A percentile compares a stretch with the other conserved stretches of the same genome.
Evolutionary conservation across 2,888 invertebrate genomes (phyloP).

Genomic region (Eupithecia insigniata): DNA sequence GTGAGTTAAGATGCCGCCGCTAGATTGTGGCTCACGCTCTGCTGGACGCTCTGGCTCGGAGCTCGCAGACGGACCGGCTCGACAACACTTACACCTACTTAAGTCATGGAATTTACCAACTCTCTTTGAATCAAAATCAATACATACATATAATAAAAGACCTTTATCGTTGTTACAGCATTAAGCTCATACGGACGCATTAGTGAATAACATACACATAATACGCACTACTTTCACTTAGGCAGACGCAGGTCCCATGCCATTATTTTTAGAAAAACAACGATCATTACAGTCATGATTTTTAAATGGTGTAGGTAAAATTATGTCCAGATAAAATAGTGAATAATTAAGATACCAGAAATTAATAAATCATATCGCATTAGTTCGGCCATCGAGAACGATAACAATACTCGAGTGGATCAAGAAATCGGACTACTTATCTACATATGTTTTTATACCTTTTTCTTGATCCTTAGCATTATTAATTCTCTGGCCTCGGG

Average conservation of each 20-base stretch:
- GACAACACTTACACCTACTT: slow-evolving; percentile 22
- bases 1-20: slow-evolving; percentile 73
- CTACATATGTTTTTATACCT: slow-evolving; percentile 20
- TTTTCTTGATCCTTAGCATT: slow-evolving; percentile 42
- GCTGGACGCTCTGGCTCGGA: slow-evolving; percentile 41
- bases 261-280: not conserved
- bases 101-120: not conserved
- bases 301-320: not conserved
- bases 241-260: not conserved
- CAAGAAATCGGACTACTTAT: slow-evolving; percentile 37
- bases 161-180: not conserved
- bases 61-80: slow-evolving; percentile 33
- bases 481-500: slow-evolving; percentile 42
- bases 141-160: not conserved
- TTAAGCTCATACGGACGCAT: not conserved
- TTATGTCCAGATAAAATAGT: not conserved
- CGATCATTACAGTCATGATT: not conserved
- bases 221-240: not conserved
- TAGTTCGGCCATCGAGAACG: slow-evolving; percentile 64
- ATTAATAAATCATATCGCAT: slow-evolving; percentile 63
- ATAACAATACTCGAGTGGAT: slow-evolving; percentile 57
- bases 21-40: slow-evolving; percentile 73
- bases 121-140: not conserved
- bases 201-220: not conserved
- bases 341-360: not conserved